Base-by-base conservation (phyloP, 2,797 vertebrate species). In the Artibeus jamaicensis region DNA sequence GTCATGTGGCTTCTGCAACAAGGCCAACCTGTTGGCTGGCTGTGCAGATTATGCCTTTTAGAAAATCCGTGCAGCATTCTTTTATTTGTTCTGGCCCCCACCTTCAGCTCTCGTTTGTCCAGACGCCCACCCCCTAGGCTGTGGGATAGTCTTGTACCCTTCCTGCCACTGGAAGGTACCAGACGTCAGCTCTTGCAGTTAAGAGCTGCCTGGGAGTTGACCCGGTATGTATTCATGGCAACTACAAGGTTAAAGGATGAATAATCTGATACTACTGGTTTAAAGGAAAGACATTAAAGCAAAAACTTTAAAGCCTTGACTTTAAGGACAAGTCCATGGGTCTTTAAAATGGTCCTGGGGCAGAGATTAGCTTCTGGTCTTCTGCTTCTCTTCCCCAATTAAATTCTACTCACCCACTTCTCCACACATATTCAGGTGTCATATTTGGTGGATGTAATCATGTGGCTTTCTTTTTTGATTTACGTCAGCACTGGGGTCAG, bases 1-100 rank as follows among this genome's bases (percentile, higher is more conserved):
- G n/a, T 22, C 3, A 0, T 3, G 82, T 37, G 71, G 39, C 57
- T 79, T 67, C 68, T 34, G 16, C 74, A 9, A 0, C 39, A 0
- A 12, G 83, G 86, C n/a, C 82, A 70, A 16, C 90, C 90, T 93
- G 92, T 37, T 67, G 86, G 34, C 29, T 9, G 16, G 7, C 39
- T 26, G 34, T 19, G 68, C 11, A 19, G 15, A 5, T 62, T 4
- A 5, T n/a, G 1, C 19, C 67, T 39, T 44, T 37, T 2, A 10
- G 76, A 91, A 91, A 77, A 37, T 15, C n/a, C 9, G 0, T 21
- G 11, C 42, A 26, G 6, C 70, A 44, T 50, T 79, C 11, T 18
- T 73, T 29, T 42, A 3, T 42, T 29, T 24, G 57, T 44, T 46
- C 37, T 39, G 50, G 34, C 32, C 34, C 34, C 81, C 39, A 9